phyloP scores from a whole-genome alignment of 2,888 invertebrate genomes.

The Drosophila flavopinicola region DNA sequence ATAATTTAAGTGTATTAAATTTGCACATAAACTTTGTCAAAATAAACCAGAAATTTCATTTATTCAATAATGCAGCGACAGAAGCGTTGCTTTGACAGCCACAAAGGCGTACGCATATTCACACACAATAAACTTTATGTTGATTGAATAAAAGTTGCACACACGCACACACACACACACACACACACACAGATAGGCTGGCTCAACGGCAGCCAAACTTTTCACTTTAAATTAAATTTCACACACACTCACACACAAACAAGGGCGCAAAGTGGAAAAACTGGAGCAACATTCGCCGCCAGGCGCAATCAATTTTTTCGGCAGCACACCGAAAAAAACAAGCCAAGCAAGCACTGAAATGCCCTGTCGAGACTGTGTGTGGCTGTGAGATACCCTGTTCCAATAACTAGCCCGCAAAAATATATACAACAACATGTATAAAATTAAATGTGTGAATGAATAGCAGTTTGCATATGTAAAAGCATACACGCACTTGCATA shows the following conservation, averaged over 20 bases:
- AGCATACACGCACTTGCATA: background rate
- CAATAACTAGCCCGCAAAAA: too few relatives aligned
- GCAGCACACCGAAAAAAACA: slow-evolving; percentile 14
- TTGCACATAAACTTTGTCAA: slow-evolving; percentile 57
- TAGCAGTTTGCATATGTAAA: background rate
- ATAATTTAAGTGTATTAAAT: slow-evolving; percentile 62
- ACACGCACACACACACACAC: slow-evolving; percentile 7
- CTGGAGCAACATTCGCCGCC: slow-evolving; percentile 49
- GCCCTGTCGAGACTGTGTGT: background rate
- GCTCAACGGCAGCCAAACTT: slow-evolving; percentile 66
- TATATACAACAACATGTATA: too few relatives aligned
- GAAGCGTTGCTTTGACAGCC: slow-evolving; percentile 45
- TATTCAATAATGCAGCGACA: slow-evolving; percentile 55
- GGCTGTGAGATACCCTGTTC: slow-evolving; percentile 19
- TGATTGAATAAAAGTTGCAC: slow-evolving; percentile 69
- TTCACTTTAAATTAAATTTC: slow-evolving; percentile 74
- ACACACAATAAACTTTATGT: slow-evolving; percentile 75
- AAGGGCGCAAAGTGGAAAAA: slow-evolving; percentile 36
- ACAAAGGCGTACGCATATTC: slow-evolving; percentile 48
- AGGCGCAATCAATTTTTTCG: slow-evolving; percentile 61
- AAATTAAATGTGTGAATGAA: background rate
- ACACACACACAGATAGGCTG: slow-evolving; percentile 12
- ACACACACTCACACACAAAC: slow-evolving; percentile 21
- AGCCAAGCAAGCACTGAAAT: background rate
- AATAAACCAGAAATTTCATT: slow-evolving; percentile 57